Percentiles rank a stretch among this genome's conserved stretches.
These are phyloP conservation scores for Oscheius onirici DNA, from an alignment of 2,888 invertebrate species.

Conservation along the genomic window DNA sequence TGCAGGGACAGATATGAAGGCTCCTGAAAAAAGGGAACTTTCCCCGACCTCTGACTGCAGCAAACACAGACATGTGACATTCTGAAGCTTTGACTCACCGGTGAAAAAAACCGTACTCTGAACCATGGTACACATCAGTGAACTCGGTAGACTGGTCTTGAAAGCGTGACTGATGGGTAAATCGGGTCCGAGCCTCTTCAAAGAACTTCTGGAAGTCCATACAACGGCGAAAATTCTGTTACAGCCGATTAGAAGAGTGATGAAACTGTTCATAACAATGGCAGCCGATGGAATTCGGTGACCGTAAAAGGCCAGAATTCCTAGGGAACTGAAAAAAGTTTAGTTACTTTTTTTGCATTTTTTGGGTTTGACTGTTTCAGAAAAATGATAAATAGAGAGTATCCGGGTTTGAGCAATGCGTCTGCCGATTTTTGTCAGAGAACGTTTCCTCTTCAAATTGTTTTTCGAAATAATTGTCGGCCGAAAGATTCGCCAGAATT, in stretches of 20 bases:
- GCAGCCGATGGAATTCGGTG: slow-evolving; percentile 87
- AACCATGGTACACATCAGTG: slow-evolving; percentile 16
- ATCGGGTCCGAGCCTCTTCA: neutral
- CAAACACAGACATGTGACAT: too few species aligned
- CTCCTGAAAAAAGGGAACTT: slow-evolving; percentile 77
- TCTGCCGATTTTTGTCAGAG: too few species aligned
- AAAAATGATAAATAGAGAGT: too few species aligned
- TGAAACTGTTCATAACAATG: slow-evolving; percentile 90
- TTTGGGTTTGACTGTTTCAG: too few species aligned
- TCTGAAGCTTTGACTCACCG: neutral
- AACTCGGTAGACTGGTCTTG: slow-evolving; percentile 4
- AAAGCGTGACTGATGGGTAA: neutral
- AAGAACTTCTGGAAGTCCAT: neutral
- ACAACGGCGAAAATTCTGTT: slow-evolving; percentile 89
- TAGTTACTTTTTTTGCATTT: neutral
- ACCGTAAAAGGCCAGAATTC: slow-evolving; percentile 84
- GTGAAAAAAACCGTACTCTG: slow-evolving; percentile 16
- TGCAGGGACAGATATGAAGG: slow-evolving; percentile 95
- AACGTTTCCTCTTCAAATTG: too few species aligned
- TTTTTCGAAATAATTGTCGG: too few species aligned
- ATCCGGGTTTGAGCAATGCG: neutral
- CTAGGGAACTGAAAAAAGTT: slow-evolving; percentile 74
- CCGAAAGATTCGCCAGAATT: too few species aligned
- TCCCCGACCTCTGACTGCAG: too few species aligned
- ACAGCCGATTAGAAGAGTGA: slow-evolving; percentile 91